phyloP scores from a whole-genome alignment of 2,113 vertebrate species.

The Tachuris rubrigastra region DNA sequence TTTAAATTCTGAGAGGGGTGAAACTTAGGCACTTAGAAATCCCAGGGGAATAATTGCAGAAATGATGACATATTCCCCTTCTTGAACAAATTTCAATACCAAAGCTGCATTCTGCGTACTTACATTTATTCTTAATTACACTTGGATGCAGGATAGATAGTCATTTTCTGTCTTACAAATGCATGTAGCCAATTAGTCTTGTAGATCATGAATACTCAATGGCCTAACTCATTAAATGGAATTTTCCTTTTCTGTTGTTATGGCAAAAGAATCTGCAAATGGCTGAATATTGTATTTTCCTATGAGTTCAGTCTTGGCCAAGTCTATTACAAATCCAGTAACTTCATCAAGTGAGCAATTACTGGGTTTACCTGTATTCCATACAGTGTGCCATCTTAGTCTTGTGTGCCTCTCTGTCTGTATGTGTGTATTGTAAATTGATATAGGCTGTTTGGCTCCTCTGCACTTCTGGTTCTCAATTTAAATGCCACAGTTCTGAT shows the following conservation, averaged over 20 bases:
- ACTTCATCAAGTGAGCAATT: background rate
- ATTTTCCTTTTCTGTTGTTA: slow-evolving; percentile 16
- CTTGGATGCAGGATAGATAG: slow-evolving; percentile 26
- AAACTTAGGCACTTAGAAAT: slow-evolving; percentile 46
- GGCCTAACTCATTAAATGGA: slow-evolving; percentile 16
- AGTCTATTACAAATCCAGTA: background rate
- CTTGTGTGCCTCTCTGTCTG: background rate
- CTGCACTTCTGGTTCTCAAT: background rate
- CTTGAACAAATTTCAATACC: slow-evolving; percentile 55
- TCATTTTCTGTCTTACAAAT: slow-evolving; percentile 32
- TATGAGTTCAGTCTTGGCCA: background rate
- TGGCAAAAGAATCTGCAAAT: background rate
- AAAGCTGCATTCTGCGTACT: background rate
- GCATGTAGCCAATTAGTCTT: slow-evolving; percentile 14
- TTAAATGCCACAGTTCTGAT: background rate
- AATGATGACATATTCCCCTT: slow-evolving; percentile 46
- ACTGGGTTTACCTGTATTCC: background rate
- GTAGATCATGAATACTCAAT: slow-evolving; percentile 17
- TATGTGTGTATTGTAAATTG: background rate
- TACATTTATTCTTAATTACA: slow-evolving; percentile 39
- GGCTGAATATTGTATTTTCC: background rate
- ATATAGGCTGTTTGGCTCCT: background rate
- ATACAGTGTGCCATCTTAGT: too few species aligned
- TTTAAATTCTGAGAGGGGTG: slow-evolving; percentile 52
- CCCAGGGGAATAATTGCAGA: slow-evolving; percentile 53